phyloP scores from a whole-genome alignment of 2,113 vertebrate species.

The Craseonycteris thonglongyai region DNA sequence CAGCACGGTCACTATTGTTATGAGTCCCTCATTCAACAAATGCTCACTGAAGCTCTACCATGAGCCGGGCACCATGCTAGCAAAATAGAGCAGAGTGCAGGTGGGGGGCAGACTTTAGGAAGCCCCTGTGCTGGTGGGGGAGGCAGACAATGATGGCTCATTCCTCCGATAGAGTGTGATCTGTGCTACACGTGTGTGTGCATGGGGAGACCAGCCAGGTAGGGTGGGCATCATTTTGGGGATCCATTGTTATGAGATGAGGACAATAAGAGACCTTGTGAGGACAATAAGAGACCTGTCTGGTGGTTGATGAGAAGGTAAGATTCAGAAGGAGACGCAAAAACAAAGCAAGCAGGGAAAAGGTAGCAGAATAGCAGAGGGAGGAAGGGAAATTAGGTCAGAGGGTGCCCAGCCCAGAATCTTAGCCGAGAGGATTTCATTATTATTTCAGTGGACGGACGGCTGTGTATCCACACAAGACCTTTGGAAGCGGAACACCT shows the following conservation, averaged over 20 bases:
- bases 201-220: fast-evolving
- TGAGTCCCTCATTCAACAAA: not conserved
- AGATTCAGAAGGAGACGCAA: not conserved
- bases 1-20: not conserved
- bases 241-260: not conserved
- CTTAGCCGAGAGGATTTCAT: not conserved
- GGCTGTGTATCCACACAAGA: not conserved
- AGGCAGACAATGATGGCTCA: not conserved
- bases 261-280: not conserved
- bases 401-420: slow-evolving; percentile 9
- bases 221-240: not conserved
- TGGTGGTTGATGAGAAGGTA: not conserved
- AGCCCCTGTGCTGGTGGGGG: not conserved
- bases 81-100: not conserved
- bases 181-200: no score
- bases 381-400: slow-evolving; percentile 55
- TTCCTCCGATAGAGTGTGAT: not conserved
- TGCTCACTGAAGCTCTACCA: not conserved
- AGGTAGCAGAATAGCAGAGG: slow-evolving; percentile 7
- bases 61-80: fast-evolving
- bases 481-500: not conserved
- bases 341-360: not conserved
- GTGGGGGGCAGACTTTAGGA: not conserved
- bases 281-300: not conserved
- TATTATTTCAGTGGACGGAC: not conserved